These are phyloP conservation scores for Salvelinus namaycush DNA, from an alignment of 2,113 vertebrate species.

Conservation along the genomic window DNA sequence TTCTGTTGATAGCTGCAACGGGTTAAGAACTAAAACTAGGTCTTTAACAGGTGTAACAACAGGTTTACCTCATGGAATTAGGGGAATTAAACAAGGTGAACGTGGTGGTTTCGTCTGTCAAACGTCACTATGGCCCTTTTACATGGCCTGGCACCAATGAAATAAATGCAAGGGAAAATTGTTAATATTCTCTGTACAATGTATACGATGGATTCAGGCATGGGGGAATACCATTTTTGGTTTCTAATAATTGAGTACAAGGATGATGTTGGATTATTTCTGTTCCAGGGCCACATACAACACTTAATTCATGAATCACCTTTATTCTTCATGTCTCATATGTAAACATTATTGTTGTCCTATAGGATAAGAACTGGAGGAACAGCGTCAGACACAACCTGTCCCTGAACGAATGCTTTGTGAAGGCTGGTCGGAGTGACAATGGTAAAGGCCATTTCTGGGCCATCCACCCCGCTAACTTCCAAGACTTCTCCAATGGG, in stretches of 20 bases:
- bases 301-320: slow-evolving; percentile 13
- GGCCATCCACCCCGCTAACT: slow-evolving; percentile 80
- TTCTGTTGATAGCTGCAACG: slow-evolving; percentile 62
- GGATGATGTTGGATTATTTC: too few relatives aligned
- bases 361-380: slow-evolving; percentile 85
- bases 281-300: too few relatives aligned
- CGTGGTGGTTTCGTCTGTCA: too few relatives aligned
- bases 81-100: too few relatives aligned
- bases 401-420: slow-evolving; percentile 81
- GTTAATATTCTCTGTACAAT: too few relatives aligned
- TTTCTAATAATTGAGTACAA: too few relatives aligned
- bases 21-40: slow-evolving; percentile 17
- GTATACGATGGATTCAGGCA: too few relatives aligned
- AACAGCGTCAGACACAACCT: slow-evolving; percentile 84
- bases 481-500: slow-evolving; percentile 80
- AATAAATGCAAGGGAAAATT: too few relatives aligned
- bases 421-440: slow-evolving; percentile 82
- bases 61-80: slow-evolving; percentile 48
- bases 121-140: too few relatives aligned
- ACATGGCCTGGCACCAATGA: too few relatives aligned
- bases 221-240: too few relatives aligned
- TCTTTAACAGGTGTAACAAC: slow-evolving; percentile 61
- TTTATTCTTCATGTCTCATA: not conserved
- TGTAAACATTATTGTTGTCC: slow-evolving; percentile 10
- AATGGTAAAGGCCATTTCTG: slow-evolving; percentile 85